Percentiles rank a stretch among this genome's conserved stretches.
These are phyloP conservation scores for Ips typographus DNA, from an alignment of 1,140 invertebrate species.

Conservation along the genomic window DNA sequence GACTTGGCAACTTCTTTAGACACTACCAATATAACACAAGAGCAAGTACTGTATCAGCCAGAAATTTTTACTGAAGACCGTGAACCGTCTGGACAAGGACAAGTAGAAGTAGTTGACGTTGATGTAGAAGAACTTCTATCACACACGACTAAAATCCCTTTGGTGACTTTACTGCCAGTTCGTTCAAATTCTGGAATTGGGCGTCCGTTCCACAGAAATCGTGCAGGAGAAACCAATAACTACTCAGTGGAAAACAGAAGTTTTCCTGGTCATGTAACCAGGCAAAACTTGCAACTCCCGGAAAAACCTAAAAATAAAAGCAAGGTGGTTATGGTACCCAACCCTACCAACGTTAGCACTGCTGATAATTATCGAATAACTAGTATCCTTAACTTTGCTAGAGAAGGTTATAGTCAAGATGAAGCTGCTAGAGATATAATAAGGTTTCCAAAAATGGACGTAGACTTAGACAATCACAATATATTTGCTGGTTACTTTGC, in stretches of 20 bases:
- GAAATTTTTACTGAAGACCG: constrained; percentile 15
- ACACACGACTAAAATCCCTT: constrained; percentile 54
- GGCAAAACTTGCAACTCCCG: constrained; percentile 47
- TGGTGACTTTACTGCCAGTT: constrained; percentile 63
- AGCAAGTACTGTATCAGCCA: constrained; percentile 46
- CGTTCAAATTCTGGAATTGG: constrained; percentile 63
- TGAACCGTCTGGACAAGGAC: constrained; percentile 44
- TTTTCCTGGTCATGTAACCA: constrained; percentile 51
- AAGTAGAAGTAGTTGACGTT: constrained; percentile 50
- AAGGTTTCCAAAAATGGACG: constrained; percentile 44
- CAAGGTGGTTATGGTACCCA: constrained; percentile 3
- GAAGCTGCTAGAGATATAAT: constrained; percentile 31
- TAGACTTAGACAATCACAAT: constrained; percentile 10
- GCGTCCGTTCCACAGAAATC: constrained; percentile 57
- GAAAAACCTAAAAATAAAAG: constrained; percentile 21
- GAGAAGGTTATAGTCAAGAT: constrained; percentile 32
- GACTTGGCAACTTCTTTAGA: constrained; percentile 49
- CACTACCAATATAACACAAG: constrained; percentile 53
- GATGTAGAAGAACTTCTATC: constrained; percentile 47
- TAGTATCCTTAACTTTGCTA: constrained; percentile 45
- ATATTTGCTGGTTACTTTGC: constrained; percentile 12
- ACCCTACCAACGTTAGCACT: constrained; percentile 34
- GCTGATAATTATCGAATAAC: constrained; percentile 45
- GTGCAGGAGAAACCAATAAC: constrained; percentile 48
- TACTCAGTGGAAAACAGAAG: constrained; percentile 45